Conservation (phyloP, 2,797 vertebrate species). For the Mormyrops boulengeri region DNA sequence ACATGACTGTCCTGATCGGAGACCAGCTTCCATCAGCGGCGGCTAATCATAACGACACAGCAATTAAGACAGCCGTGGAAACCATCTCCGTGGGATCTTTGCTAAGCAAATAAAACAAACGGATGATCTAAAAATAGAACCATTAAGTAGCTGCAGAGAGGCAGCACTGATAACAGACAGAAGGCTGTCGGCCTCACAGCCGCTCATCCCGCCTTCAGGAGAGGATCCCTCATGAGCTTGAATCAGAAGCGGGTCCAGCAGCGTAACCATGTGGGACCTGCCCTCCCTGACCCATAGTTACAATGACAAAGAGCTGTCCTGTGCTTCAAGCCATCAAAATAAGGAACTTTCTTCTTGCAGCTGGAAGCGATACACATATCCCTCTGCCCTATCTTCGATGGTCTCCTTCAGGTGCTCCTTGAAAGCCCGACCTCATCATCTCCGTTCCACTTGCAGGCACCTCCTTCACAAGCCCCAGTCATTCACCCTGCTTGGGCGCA, state of each 20-base stretch:
- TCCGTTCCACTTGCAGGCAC: slow-evolving; percentile 90
- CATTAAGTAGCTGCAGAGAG: neutral
- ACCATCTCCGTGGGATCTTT: neutral
- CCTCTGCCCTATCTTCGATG: neutral
- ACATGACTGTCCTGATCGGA: neutral
- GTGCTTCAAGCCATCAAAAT: neutral
- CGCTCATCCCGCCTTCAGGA: neutral
- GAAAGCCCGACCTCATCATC: slow-evolving; percentile 98
- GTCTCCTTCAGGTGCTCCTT: slow-evolving; percentile 55
- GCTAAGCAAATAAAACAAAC: neutral
- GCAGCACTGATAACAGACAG: neutral
- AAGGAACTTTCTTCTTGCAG: neutral
- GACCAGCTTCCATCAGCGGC: neutral
- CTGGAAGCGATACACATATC: neutral
- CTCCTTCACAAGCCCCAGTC: slow-evolving; percentile 85
- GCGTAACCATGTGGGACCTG: neutral
- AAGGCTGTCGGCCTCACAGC: neutral
- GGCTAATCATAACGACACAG: neutral
- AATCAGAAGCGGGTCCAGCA: neutral
- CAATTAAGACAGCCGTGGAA: neutral
- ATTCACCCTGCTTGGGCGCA: slow-evolving; percentile 75
- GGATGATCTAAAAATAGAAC: neutral
- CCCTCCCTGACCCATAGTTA: neutral
- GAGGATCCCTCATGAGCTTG: neutral
- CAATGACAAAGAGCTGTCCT: neutral